Conservation (phyloP, 2,113 vertebrate species). For the Nicator chloris region DNA sequence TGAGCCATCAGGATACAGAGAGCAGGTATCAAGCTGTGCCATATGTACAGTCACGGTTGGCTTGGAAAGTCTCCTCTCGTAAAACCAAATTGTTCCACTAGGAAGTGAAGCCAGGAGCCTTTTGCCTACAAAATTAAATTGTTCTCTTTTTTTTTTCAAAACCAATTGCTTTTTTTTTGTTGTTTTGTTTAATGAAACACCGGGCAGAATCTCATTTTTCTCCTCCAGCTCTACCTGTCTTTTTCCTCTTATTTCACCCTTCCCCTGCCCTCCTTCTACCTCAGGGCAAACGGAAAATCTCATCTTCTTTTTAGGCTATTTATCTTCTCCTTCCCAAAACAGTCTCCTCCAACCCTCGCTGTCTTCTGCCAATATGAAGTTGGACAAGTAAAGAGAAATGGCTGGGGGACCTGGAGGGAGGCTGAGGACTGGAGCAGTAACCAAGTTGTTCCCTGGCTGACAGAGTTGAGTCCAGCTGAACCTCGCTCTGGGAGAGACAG, state of each 20-base stretch:
- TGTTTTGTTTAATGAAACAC: slow-evolving; percentile 62
- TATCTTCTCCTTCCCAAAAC: slow-evolving; percentile 17
- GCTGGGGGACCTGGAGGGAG: not conserved
- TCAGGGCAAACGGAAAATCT: not conserved
- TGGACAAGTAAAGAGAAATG: not conserved
- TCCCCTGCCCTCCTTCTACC: not conserved
- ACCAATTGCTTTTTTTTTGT: slow-evolving; percentile 9
- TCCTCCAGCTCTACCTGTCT: slow-evolving; percentile 14
- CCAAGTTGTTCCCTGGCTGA: not conserved
- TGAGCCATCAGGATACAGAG: slow-evolving; percentile 60
- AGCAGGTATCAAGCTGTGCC: slow-evolving; percentile 64
- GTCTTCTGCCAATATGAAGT: not conserved
- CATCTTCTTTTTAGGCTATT: slow-evolving; percentile 31
- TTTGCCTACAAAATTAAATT: slow-evolving; percentile 50
- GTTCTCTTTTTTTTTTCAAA: slow-evolving; percentile 13
- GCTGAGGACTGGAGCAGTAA: not conserved
- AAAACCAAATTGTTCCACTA: slow-evolving; percentile 55
- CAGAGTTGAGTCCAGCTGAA: not conserved
- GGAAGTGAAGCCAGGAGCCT: slow-evolving; percentile 28
- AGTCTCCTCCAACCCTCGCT: not conserved
- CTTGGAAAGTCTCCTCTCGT: slow-evolving; percentile 52
- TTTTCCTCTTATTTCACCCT: not conserved
- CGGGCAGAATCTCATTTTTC: slow-evolving; percentile 36
- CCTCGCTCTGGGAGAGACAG: not conserved
- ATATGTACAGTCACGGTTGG: slow-evolving; percentile 63